Evolutionary conservation across 2,888 invertebrate species (phyloP).

Genomic region (Tachina grossa): DNA sequence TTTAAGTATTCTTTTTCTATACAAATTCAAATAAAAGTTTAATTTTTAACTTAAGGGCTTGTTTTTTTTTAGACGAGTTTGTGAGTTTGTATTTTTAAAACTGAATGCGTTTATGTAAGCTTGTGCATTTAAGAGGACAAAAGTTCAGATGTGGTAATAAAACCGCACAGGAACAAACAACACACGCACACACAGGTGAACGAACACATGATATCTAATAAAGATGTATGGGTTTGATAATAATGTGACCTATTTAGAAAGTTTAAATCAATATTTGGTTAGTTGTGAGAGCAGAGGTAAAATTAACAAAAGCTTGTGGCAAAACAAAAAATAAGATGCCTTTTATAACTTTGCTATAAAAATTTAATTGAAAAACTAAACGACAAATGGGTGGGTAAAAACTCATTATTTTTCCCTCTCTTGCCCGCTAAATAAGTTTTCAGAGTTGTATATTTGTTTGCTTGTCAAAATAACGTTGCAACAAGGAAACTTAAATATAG

Average conservation of each 20-base stretch:
- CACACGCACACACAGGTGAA: conserved; percentile 15
- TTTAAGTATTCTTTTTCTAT: conserved; percentile 1
- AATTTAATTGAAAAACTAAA: conserved; percentile 39
- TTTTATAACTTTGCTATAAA: conserved; percentile 11
- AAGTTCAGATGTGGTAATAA: conserved; percentile 57
- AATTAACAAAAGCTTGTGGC: conserved; percentile 30
- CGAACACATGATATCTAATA: conserved; percentile 40
- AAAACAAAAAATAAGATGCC: conserved; percentile 26
- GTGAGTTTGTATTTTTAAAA: neutral
- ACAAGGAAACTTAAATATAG: conserved; percentile 32
- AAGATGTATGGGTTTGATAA: conserved; percentile 58
- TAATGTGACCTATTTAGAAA: conserved; percentile 64
- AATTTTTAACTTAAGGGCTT: conserved; percentile 34
- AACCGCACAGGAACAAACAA: conserved; percentile 33
- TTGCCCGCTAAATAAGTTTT: conserved; percentile 18
- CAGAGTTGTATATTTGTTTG: conserved; percentile 55
- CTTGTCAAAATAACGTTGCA: conserved; percentile 7
- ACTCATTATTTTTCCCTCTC: conserved; percentile 30
- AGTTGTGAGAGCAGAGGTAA: conserved; percentile 48
- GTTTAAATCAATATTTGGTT: conserved; percentile 64
- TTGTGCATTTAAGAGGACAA: conserved; percentile 7
- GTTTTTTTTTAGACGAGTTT: neutral
- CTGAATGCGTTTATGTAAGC: conserved; percentile 6
- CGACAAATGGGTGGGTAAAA: conserved; percentile 7
- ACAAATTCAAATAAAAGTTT: conserved; percentile 27